These are phyloP conservation scores for Eurosta solidaginis DNA, from an alignment of 1,140 invertebrate species.

Conservation along the genomic window DNA sequence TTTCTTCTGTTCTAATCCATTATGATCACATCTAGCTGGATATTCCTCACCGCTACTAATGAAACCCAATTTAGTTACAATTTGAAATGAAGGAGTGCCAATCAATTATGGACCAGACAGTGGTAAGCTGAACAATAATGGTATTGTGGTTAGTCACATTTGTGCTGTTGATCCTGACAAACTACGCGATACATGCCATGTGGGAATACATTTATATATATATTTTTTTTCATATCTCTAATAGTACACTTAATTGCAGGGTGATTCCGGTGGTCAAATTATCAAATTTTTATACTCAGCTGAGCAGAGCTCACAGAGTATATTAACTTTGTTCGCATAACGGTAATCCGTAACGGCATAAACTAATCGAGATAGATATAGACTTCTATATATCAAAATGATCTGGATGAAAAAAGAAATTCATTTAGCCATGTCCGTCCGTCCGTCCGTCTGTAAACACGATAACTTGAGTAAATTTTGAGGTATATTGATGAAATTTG, in stretches of 20 bases:
- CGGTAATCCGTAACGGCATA: too few species aligned
- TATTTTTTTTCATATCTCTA: not conserved
- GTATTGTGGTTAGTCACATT: conserved; percentile 60
- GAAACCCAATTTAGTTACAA: conserved; percentile 25
- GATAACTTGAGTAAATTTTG: too few species aligned
- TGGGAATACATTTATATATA: conserved; percentile 37
- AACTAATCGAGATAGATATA: too few species aligned
- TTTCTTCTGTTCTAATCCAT: not conserved
- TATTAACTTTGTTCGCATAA: too few species aligned
- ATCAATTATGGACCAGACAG: conserved; percentile 2
- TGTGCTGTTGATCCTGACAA: conserved; percentile 65
- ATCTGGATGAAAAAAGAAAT: too few species aligned
- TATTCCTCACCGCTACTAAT: not conserved
- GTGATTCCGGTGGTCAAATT: conserved; percentile 70
- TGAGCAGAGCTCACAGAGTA: too few species aligned
- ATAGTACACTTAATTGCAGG: too few species aligned
- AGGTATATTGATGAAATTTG: too few species aligned
- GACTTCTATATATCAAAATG: too few species aligned
- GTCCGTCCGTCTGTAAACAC: too few species aligned
- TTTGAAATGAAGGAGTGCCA: conserved; percentile 22
- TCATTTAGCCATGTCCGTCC: too few species aligned
- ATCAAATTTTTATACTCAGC: conserved; percentile 34
- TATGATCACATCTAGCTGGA: conserved; percentile 21
- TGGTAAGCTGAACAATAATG: conserved; percentile 31
- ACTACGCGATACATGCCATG: conserved; percentile 68